Percentiles rank a stretch among this genome's conserved stretches.
These are phyloP conservation scores for Megaceryle alcyon DNA, from an alignment of 2,797 vertebrate genomes.

Conservation along the genomic window DNA sequence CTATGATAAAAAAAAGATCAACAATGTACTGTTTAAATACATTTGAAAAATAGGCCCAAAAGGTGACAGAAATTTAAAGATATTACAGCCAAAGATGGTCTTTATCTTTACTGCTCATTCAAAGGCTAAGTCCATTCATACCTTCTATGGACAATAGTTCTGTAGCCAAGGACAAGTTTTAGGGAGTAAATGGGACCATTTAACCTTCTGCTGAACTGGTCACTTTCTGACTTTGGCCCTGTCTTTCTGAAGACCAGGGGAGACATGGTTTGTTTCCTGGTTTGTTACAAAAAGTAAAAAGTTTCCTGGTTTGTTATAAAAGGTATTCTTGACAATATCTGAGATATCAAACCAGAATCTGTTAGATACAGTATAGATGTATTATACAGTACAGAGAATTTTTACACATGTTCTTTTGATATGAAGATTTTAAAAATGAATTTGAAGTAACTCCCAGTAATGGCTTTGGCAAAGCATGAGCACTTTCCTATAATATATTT, in stretches of 20 bases:
- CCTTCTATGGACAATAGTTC: neutral
- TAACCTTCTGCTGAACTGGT: neutral
- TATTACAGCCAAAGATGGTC: fast-evolving
- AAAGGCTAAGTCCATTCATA: neutral
- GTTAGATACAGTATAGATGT: neutral
- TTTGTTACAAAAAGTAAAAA: neutral
- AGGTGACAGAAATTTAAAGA: neutral
- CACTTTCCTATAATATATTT: neutral
- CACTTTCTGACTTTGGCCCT: neutral
- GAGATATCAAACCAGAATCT: neutral
- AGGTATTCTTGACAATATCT: neutral
- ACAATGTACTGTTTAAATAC: neutral
- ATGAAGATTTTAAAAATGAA: neutral
- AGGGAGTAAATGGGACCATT: neutral
- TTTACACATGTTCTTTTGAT: neutral
- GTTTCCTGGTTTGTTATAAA: neutral
- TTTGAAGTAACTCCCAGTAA: neutral
- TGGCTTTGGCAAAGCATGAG: neutral
- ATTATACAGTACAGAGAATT: neutral
- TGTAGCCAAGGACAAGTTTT: neutral
- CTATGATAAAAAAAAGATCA: neutral
- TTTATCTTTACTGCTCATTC: neutral
- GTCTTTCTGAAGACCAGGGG: neutral
- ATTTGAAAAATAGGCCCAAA: neutral
- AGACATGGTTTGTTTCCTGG: neutral